These are phyloP conservation scores for Microtus ochrogaster DNA, from an alignment of 2,113 vertebrate species.

Conservation along the genomic window DNA sequence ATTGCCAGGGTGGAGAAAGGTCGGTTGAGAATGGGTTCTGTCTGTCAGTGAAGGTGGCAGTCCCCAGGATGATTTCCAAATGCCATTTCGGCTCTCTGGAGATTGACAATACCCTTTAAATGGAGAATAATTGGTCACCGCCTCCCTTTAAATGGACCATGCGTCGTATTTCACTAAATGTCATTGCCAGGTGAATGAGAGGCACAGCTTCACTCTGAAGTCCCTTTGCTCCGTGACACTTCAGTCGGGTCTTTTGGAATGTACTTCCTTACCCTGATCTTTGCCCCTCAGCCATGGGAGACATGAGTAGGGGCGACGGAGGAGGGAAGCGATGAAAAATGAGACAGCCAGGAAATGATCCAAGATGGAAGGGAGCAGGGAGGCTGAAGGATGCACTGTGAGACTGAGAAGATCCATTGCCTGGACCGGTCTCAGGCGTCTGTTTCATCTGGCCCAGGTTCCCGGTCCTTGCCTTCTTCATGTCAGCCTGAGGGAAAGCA, in stretches of 20 bases:
- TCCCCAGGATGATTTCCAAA: conserved; percentile 75
- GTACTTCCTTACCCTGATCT: conserved; percentile 61
- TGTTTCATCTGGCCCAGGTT: background rate
- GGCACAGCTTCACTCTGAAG: conserved; percentile 65
- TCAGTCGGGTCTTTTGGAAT: conserved; percentile 52
- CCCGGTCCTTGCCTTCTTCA: rapidly evolving
- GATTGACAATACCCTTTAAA: conserved; percentile 80
- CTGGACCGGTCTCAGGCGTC: background rate
- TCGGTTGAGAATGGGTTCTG: conserved; percentile 69
- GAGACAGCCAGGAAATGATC: conserved; percentile 25
- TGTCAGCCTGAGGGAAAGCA: background rate
- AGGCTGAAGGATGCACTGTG: rapidly evolving
- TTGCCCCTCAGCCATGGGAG: conserved; percentile 32
- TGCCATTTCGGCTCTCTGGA: conserved; percentile 81
- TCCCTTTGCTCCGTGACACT: conserved; percentile 66
- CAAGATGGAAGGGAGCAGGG: background rate
- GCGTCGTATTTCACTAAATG: conserved; percentile 82
- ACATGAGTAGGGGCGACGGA: conserved; percentile 30
- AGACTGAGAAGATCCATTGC: background rate
- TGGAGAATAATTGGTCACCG: conserved; percentile 80
- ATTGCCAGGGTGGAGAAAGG: conserved; percentile 54
- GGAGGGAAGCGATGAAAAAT: conserved; percentile 53
- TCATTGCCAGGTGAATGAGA: conserved; percentile 71
- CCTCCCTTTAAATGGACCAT: conserved; percentile 79
- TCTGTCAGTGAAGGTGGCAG: conserved; percentile 65